Conservation (phyloP, 2,888 invertebrate genomes). For the Stictocephala bisonia region DNA sequence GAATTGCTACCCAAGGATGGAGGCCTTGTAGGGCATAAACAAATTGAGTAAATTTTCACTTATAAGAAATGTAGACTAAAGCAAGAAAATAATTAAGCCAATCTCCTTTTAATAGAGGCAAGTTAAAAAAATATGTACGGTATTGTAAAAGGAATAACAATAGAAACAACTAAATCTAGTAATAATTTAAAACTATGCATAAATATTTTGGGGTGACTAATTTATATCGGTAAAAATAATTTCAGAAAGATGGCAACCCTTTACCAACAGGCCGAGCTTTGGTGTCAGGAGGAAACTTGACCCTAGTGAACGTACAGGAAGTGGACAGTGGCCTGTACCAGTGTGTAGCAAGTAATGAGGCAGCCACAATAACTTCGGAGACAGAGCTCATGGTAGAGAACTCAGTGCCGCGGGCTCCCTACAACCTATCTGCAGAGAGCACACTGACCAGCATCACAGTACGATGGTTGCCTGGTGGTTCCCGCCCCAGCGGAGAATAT, state of each 20-base stretch:
- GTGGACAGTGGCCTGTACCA: slow-evolving; percentile 89
- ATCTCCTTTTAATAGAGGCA: no score
- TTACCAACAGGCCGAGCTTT: slow-evolving; percentile 76
- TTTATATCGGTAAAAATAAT: not conserved
- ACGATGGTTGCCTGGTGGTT: slow-evolving; percentile 86
- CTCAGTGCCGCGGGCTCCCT: slow-evolving; percentile 90
- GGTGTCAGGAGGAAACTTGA: slow-evolving; percentile 82
- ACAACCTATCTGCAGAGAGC: slow-evolving; percentile 83
- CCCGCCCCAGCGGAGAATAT: slow-evolving; percentile 82
- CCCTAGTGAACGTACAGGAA: slow-evolving; percentile 82
- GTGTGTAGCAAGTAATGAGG: slow-evolving; percentile 87
- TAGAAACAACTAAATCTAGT: no score
- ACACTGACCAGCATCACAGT: slow-evolving; percentile 78
- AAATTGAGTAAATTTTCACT: no score
- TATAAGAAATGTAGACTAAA: no score
- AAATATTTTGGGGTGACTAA: no score
- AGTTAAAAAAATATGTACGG: no score
- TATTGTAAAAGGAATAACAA: no score
- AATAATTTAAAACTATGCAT: no score
- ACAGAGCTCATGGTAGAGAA: slow-evolving; percentile 86
- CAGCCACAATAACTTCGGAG: slow-evolving; percentile 84
- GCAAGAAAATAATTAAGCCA: no score
- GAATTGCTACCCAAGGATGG: no score
- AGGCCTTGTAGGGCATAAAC: no score
- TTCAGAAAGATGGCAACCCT: slow-evolving; percentile 78